These are phyloP conservation scores for Serilophus lunatus DNA, from an alignment of 2,113 vertebrate species.

Conservation along the genomic window DNA sequence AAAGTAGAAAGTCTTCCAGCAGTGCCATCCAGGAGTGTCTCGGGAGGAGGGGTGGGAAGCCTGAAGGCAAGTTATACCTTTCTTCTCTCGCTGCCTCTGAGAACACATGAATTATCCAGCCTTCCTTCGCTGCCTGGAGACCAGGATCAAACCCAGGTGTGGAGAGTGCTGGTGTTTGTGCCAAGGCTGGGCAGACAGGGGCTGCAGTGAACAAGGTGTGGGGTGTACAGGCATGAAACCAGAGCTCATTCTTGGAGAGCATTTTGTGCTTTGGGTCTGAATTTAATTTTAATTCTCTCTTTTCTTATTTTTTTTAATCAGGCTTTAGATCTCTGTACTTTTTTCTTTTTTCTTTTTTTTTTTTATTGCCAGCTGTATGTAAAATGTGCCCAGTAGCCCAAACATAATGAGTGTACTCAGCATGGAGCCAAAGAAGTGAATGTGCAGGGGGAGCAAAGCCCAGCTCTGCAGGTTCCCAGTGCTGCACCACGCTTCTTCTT, in stretches of 20 bases:
- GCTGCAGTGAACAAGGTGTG: background rate
- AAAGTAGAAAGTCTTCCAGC: background rate
- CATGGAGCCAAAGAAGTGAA: background rate
- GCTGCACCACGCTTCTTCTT: background rate
- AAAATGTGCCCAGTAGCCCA: background rate
- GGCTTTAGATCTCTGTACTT: background rate
- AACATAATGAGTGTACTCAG: background rate
- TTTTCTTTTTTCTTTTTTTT: no score
- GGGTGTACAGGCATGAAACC: background rate
- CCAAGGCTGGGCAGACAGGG: fast-evolving
- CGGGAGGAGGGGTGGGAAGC: background rate
- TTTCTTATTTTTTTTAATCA: background rate
- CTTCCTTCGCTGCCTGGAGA: background rate
- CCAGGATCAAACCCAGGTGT: constrained; percentile 6
- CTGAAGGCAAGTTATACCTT: constrained; percentile 34
- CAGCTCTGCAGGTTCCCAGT: background rate
- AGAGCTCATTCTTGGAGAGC: background rate
- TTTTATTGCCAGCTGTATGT: background rate
- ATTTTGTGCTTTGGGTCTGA: background rate
- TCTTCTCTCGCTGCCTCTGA: background rate
- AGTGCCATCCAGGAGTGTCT: background rate
- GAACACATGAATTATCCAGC: constrained; percentile 31
- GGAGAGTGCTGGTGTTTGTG: background rate
- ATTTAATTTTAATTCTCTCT: background rate
- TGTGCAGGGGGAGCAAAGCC: background rate